phyloP scores from a whole-genome alignment of 2,113 vertebrate genomes.

The Mugil cephalus region DNA sequence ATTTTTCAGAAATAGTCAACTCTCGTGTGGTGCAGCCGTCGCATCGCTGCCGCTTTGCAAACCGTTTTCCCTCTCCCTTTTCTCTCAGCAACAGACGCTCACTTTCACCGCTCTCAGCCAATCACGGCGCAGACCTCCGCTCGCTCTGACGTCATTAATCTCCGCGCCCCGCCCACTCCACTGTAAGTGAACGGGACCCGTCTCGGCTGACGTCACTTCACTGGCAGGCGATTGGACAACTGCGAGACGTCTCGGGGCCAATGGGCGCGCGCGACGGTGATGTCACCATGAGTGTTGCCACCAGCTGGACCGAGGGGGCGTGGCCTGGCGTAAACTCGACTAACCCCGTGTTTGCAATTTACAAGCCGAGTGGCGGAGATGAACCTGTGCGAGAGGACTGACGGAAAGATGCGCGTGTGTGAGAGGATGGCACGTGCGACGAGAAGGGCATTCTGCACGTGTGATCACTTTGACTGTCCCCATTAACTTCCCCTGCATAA shows the following conservation, averaged over 20 bases:
- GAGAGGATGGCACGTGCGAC: slow-evolving; percentile 11
- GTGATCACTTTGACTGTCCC: slow-evolving; percentile 1
- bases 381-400: slow-evolving; percentile 14
- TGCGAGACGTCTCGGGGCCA: slow-evolving; percentile 67
- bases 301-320: slow-evolving; percentile 87
- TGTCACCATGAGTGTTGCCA: slow-evolving; percentile 89
- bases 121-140: slow-evolving; percentile 65
- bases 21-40: slow-evolving; percentile 33
- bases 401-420: slow-evolving; percentile 23
- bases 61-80: slow-evolving; percentile 65
- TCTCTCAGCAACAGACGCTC: slow-evolving; percentile 90
- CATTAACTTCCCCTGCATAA: slow-evolving; percentile 5
- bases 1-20: slow-evolving; percentile 9
- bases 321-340: slow-evolving; percentile 82
- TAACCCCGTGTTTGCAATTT: slow-evolving; percentile 80
- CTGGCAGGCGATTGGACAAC: slow-evolving; percentile 76
- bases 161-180: slow-evolving; percentile 72
- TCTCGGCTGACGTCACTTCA: slow-evolving; percentile 82
- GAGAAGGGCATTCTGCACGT: slow-evolving; percentile 1
- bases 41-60: slow-evolving; percentile 31
- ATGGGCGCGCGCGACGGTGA: slow-evolving; percentile 79
- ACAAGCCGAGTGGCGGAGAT: slow-evolving; percentile 49
- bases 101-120: slow-evolving; percentile 76
- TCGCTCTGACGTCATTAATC: slow-evolving; percentile 70
- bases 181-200: slow-evolving; percentile 69